These are phyloP conservation scores for Eupeodes latifasciatus DNA, from an alignment of 2,888 invertebrate genomes.

Conservation along the genomic window DNA sequence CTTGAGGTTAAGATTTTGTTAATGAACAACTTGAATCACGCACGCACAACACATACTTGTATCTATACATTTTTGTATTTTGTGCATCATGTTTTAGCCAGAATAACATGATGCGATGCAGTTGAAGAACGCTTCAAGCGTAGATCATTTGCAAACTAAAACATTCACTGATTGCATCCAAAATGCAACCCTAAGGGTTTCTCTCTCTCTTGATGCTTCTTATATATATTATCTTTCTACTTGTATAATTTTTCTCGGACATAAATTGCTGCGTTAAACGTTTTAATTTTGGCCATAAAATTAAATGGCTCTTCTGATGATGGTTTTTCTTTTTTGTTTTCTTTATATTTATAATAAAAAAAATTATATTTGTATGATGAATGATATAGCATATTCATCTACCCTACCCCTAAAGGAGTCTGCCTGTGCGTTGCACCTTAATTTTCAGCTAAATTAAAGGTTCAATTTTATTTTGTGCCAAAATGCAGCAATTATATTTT, in stretches of 20 bases:
- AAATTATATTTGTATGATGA: background rate
- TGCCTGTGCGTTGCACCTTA: slow-evolving; percentile 48
- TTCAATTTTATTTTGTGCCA: slow-evolving; percentile 73
- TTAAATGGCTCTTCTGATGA: slow-evolving; percentile 61
- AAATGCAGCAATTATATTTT: slow-evolving; percentile 68
- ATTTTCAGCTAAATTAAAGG: slow-evolving; percentile 63
- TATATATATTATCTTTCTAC: background rate
- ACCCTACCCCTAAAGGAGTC: slow-evolving; percentile 17
- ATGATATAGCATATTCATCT: too few relatives aligned
- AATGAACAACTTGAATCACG: slow-evolving; percentile 74
- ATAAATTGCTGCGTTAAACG: slow-evolving; percentile 76
- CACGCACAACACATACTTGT: slow-evolving; percentile 31
- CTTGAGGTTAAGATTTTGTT: slow-evolving; percentile 69
- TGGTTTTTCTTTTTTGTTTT: background rate
- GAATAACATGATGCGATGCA: slow-evolving; percentile 29
- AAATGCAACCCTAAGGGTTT: slow-evolving; percentile 59
- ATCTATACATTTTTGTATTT: background rate
- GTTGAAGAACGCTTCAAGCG: slow-evolving; percentile 65
- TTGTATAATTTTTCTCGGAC: slow-evolving; percentile 46
- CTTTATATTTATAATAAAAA: background rate
- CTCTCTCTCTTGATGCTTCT: slow-evolving; percentile 4
- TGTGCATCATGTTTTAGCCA: slow-evolving; percentile 19
- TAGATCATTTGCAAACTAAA: slow-evolving; percentile 72
- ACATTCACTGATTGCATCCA: slow-evolving; percentile 73
- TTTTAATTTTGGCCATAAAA: slow-evolving; percentile 75